Base-by-base conservation (phyloP, 1,140 invertebrate species). In the Drosophila dunni region DNA sequence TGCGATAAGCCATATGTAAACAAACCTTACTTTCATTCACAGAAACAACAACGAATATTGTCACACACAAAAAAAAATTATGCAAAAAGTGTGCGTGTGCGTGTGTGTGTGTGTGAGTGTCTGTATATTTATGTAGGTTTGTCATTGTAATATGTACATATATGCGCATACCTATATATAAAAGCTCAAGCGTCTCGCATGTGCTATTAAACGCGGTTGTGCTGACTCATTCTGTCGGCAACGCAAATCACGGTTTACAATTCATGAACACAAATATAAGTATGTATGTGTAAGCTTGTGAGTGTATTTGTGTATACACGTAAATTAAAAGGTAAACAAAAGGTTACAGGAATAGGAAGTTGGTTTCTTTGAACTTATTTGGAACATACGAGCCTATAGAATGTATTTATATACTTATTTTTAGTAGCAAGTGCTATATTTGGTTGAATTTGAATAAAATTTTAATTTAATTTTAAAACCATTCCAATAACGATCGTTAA, bases 11-110 rank as follows among this genome's bases (percentile, higher is more conserved):
- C 69, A 80, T 84, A 84, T 64, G 83, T 88, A 89, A 89, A 89
- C 84, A 88, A 88, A 88, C 73, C 60, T n/a, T 78, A 84, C 79
- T 77, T 88, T 88, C 83, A 88, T 88, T 88, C 83, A 88, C 86
- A 86, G 85, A 76, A 78, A 54, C 51, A 85, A 86, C 82, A 86
- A 84, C 58, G 57, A 75, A 75, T 63, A 67, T 72, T 77, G 76
- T 62, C 58, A 64, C 56, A 62, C 72, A 34, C 54, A 48, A 57
- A 38, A 56, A 40, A 40, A 56, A 56, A 40, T 40, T 56, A 50
- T 50, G 62, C 74, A 33, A 53, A 71, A 57, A 57, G 24, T 54
- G 0, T 15, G 33, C 15, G 20, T 33, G 11, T 40, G 17, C 44
- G 24, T 29, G 54, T 29, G 40, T 44, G 11, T 40, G 17, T 57